phyloP scores from a whole-genome alignment of 2,888 invertebrate genomes.

The Argyresthia albistria region DNA sequence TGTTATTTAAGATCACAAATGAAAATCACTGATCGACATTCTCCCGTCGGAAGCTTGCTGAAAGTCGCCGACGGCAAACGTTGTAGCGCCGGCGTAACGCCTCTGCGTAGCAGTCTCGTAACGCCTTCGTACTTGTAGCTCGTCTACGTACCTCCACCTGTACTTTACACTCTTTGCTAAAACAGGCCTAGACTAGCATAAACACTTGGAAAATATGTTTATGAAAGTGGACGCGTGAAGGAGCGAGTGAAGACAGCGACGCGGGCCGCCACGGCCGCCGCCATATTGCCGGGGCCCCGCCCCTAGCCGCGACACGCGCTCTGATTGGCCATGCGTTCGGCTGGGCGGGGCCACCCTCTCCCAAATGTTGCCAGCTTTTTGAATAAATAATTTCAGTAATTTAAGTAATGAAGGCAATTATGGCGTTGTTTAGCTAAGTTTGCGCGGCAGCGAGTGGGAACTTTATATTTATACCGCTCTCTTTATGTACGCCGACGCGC shows the following conservation, averaged over 20 bases:
- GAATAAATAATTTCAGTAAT: conserved; percentile 74
- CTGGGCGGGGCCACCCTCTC: conserved; percentile 41
- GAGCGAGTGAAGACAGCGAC: conserved; percentile 4
- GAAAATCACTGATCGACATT: background rate
- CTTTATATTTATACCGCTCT: conserved; percentile 71
- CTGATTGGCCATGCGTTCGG: conserved; percentile 37
- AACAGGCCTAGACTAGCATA: conserved; percentile 19
- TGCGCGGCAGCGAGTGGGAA: conserved; percentile 67
- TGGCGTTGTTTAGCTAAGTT: conserved; percentile 74
- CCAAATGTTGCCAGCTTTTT: conserved; percentile 72
- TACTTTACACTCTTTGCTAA: conserved; percentile 27
- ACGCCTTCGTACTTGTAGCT: background rate
- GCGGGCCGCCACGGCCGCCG: conserved; percentile 28
- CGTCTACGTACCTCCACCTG: too few species aligned
- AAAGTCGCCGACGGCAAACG: conserved; percentile 7
- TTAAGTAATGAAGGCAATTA: conserved; percentile 74
- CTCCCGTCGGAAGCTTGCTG: background rate
- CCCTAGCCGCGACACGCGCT: conserved; percentile 19
- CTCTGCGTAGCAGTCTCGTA: background rate
- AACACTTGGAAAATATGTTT: conserved; percentile 19
- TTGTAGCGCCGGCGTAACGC: conserved; percentile 12
- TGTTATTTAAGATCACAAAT: background rate
- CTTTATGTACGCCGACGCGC: conserved; percentile 66
- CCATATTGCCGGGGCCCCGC: conserved; percentile 64
- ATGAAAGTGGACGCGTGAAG: background rate